Evolutionary conservation across 92 coral and sea anemone species (phyloP).

Genomic region (Muricea muricata): DNA sequence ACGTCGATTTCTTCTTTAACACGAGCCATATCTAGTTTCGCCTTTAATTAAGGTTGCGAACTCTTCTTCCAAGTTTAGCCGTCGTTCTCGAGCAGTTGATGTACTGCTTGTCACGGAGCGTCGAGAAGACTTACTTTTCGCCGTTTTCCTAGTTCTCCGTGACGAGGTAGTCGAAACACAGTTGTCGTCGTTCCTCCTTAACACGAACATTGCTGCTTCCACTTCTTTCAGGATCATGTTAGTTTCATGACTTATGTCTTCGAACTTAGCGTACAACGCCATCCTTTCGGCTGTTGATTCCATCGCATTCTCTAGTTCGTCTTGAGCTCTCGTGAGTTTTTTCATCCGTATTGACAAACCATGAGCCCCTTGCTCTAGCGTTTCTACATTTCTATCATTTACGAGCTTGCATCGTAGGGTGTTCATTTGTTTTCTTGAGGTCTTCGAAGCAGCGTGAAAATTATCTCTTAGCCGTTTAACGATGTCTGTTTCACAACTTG

Average conservation of each 20-base stretch:
- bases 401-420: too few relatives aligned
- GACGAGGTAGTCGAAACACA: too few relatives aligned
- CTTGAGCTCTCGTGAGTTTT: neutral
- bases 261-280: neutral
- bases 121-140: too few relatives aligned
- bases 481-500: too few relatives aligned
- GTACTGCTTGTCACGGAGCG: neutral
- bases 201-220: neutral
- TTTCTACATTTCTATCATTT: too few relatives aligned
- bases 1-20: neutral
- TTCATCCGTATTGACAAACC: neutral
- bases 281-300: neutral
- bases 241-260: neutral
- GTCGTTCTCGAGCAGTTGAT: neutral
- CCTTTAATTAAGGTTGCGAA: neutral
- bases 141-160: too few relatives aligned
- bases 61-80: slow-evolving; percentile 12
- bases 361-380: neutral
- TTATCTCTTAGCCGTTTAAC: too few relatives aligned
- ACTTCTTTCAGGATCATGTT: neutral
- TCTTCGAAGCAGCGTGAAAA: too few relatives aligned
- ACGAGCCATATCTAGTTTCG: neutral
- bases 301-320: neutral
- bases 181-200: neutral
- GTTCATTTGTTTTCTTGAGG: too few relatives aligned